Evolutionary conservation across 2,797 vertebrate species (phyloP).

Genomic region (Emys orbicularis): DNA sequence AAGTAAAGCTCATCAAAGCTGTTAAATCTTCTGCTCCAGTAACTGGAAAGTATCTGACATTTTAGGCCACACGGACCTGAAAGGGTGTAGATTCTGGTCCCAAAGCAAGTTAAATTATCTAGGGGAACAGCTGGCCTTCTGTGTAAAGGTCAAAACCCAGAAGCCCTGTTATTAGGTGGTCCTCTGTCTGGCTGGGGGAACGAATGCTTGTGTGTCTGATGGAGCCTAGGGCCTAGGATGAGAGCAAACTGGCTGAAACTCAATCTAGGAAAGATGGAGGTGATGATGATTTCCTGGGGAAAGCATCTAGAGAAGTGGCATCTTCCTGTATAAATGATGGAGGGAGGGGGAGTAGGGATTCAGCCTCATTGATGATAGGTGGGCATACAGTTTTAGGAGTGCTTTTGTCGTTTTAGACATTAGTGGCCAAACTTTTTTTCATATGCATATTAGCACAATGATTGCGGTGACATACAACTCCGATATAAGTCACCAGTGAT

Average conservation of each 20-base stretch:
- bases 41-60: background rate
- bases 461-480: background rate
- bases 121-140: background rate
- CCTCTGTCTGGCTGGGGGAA: background rate
- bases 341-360: background rate
- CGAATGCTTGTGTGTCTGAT: background rate
- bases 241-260: background rate
- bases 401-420: background rate
- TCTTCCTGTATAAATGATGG: background rate
- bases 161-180: background rate
- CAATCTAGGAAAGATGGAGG: background rate
- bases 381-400: too few species aligned
- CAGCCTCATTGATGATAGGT: background rate
- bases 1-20: accelerated
- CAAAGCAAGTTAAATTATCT: background rate
- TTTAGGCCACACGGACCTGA: background rate
- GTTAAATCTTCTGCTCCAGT: background rate
- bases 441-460: background rate
- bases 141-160: background rate
- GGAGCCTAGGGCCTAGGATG: background rate
- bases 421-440: background rate
- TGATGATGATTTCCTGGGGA: background rate
- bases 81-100: background rate
- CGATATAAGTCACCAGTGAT: background rate
- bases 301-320: background rate